phyloP scores from a whole-genome alignment of 2,113 vertebrate species.

The Crypturellus undulatus region DNA sequence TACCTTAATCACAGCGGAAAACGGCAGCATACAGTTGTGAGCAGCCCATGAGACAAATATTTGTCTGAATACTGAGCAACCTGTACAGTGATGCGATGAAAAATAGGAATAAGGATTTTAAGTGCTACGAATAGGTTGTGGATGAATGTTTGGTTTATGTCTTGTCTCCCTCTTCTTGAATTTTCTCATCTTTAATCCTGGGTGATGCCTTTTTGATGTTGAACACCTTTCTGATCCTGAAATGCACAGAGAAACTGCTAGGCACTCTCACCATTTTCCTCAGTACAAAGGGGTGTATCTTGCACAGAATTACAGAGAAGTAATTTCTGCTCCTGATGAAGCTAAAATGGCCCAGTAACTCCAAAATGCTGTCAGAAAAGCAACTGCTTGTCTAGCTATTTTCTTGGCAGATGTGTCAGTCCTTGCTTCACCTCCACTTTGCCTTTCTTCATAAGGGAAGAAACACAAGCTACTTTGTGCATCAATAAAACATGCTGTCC shows the following conservation, averaged over 20 bases:
- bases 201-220: not conserved
- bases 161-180: not conserved
- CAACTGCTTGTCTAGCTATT: not conserved
- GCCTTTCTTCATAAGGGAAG: not conserved
- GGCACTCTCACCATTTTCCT: not conserved
- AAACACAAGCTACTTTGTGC: not conserved
- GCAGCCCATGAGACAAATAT: not conserved
- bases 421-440: not conserved
- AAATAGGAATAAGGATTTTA: not conserved
- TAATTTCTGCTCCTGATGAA: not conserved
- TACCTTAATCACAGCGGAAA: not conserved
- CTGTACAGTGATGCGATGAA: not conserved
- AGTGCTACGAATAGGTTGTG: not conserved
- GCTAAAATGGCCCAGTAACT: not conserved
- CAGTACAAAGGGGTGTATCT: not conserved
- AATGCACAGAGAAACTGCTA: not conserved
- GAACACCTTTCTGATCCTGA: not conserved
- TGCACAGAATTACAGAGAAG: not conserved
- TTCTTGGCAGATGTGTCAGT: not conserved
- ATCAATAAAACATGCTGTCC: conserved; percentile 9
- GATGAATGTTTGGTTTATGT: not conserved
- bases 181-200: not conserved
- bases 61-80: not conserved
- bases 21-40: fast-evolving
- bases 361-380: not conserved